phyloP scores from a whole-genome alignment of 2,888 invertebrate genomes.

The Pardosa pseudoannulata region DNA sequence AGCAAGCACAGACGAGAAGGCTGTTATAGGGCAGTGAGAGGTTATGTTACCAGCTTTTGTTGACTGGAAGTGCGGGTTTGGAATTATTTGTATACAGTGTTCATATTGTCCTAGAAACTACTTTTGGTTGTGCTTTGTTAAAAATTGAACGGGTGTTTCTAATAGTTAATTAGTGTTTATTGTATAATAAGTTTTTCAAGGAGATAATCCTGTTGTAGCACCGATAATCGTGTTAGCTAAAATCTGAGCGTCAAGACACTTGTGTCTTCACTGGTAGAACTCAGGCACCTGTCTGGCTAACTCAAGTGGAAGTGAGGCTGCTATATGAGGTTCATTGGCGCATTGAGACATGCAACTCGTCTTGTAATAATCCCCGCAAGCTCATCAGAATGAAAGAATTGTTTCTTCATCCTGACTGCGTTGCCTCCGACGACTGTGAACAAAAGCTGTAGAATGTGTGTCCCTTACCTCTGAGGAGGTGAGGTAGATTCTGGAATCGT shows the following conservation, averaged over 20 bases:
- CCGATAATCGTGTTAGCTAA: background rate
- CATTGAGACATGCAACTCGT: too few species aligned
- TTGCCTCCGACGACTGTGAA: background rate
- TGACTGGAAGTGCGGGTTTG: too few species aligned
- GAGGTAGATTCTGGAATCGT: constrained; percentile 93
- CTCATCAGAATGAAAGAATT: background rate
- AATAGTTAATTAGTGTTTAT: background rate
- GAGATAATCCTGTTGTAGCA: background rate
- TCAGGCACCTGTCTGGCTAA: background rate
- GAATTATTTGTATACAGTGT: too few species aligned
- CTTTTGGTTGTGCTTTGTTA: background rate
- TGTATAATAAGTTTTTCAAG: background rate
- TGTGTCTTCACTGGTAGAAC: background rate
- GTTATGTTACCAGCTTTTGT: too few species aligned
- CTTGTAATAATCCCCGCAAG: too few species aligned
- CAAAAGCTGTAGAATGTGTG: background rate
- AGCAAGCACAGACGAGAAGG: too few species aligned
- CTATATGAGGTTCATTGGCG: too few species aligned
- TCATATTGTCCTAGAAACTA: background rate
- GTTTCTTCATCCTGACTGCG: background rate
- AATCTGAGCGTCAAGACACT: background rate
- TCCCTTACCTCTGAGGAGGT: constrained; percentile 94
- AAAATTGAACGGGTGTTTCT: background rate
- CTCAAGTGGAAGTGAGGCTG: background rate
- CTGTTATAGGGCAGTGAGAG: too few species aligned